phyloP scores from a whole-genome alignment of 1,140 invertebrate genomes.

The Diprion similis region DNA sequence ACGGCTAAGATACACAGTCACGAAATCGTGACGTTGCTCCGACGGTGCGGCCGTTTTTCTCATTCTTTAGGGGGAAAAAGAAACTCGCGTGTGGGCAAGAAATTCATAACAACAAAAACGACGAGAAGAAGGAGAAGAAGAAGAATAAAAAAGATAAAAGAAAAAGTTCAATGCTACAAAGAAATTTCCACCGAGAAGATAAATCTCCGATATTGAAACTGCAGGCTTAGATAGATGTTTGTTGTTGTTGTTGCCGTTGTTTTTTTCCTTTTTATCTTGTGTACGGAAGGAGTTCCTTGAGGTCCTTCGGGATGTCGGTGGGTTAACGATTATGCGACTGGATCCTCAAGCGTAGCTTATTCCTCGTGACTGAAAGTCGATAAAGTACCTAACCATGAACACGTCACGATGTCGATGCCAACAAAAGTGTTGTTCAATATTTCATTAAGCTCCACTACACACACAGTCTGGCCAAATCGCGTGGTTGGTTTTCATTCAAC shows the following conservation, averaged over 20 bases:
- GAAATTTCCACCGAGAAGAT: too few species aligned
- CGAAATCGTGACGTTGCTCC: neutral
- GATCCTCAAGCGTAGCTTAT: neutral
- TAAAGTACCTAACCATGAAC: neutral
- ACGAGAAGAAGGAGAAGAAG: too few species aligned
- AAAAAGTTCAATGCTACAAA: too few species aligned
- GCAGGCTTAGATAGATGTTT: too few species aligned
- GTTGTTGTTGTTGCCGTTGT: too few species aligned
- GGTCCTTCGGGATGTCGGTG: neutral
- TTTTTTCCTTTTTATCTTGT: too few species aligned
- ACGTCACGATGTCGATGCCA: neutral
- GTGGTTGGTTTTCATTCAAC: neutral
- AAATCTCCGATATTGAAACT: too few species aligned
- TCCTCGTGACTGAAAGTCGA: neutral
- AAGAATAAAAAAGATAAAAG: too few species aligned
- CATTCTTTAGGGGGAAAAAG: neutral
- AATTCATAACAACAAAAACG: neutral
- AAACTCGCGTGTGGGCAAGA: neutral
- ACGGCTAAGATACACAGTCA: neutral
- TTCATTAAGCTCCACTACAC: neutral
- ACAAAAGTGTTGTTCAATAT: neutral
- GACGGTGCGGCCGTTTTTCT: neutral
- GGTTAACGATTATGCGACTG: constrained; percentile 1
- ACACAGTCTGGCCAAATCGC: neutral
- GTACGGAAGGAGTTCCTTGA: too few species aligned